Percentiles rank a stretch among this genome's conserved stretches.
Conservation (phyloP, 2,113 vertebrate genomes). For the Odontesthes bonariensis region DNA sequence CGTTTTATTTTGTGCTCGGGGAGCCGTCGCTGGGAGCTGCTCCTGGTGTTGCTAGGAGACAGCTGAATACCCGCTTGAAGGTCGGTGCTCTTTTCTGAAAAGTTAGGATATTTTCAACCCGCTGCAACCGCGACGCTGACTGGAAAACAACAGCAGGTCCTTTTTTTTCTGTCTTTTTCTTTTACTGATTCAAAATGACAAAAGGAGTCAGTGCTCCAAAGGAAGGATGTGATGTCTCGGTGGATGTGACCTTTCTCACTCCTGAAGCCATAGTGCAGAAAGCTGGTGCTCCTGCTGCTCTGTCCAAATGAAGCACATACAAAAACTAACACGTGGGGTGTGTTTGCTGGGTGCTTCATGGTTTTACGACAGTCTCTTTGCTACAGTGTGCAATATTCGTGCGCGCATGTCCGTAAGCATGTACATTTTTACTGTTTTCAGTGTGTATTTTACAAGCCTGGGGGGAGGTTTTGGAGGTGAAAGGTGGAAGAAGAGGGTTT, state of each 20-base stretch:
- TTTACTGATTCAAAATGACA: not conserved
- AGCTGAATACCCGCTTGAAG: not conserved
- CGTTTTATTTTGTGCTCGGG: not conserved
- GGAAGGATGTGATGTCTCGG: not conserved
- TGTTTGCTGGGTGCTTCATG: slow-evolving; percentile 1
- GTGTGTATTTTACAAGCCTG: slow-evolving; percentile 31
- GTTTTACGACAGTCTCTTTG: slow-evolving; percentile 16
- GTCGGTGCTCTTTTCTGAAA: slow-evolving; percentile 2
- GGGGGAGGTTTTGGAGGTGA: slow-evolving; percentile 1
- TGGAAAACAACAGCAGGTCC: slow-evolving; percentile 7
- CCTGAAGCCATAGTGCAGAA: slow-evolving; percentile 15
- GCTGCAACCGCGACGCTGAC: not conserved
- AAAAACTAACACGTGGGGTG: not conserved
- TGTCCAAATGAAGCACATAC: slow-evolving; percentile 6
- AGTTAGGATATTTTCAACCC: slow-evolving; percentile 30
- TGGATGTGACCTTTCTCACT: slow-evolving; percentile 26
- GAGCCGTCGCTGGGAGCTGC: slow-evolving; percentile 15
- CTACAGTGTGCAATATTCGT: slow-evolving; percentile 35
- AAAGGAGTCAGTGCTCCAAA: not conserved
- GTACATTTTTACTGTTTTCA: slow-evolving; percentile 27
- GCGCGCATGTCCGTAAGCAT: slow-evolving; percentile 26
- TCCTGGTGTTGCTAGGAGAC: slow-evolving; percentile 50
- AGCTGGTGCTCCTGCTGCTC: slow-evolving; percentile 17
- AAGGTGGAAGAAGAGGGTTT: slow-evolving; percentile 47
- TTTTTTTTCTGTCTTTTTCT: not conserved